Base-by-base conservation (phyloP, 2,888 invertebrate species). In the Drosophila merina region DNA sequence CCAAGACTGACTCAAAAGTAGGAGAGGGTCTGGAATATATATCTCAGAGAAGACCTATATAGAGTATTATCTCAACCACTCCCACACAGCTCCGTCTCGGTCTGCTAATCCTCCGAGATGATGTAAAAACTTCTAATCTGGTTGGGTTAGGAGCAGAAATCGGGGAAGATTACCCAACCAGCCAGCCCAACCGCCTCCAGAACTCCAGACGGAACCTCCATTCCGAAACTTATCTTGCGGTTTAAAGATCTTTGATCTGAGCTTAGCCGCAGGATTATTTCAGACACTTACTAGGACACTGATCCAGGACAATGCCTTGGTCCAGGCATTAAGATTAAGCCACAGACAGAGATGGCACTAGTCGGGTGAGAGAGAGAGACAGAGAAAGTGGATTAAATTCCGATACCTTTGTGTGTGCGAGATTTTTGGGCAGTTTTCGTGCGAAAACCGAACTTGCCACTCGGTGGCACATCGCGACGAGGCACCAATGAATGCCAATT, bases 231-330 rank as follows among this genome's bases (percentile, higher is more conserved):
- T 72, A 63, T 70, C 69, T 71, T 72, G 87, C 82, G 87, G 87
- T 84, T 81, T 76, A 68, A 67, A 81, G 85, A 86, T 86, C 85
- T 82, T 85, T 82, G 82, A 82, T 85, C 87, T 81, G 76, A 56
- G 82, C 87, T 86, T 84, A 85, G 87, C 82, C 73, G 52, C 70
- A 73, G 84, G 84, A 80, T 86, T 80, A 83, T 63, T 62, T 48
- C 75, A 73, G 77, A 76, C 86, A 78, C 78, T 77, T 74, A 85
- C 74, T 79, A 79, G 42, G 49, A 8, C 31, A 36, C 67, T 67
- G 68, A 68, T 57, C 68, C 69, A 49, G 70, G 70, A 70, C 70
- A 64, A 64, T 64, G 64, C 54, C 66, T 5, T 33, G 5, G 28
- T 4, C 28, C 50, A 50, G 48, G n/a, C 36, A 69, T 63, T 55